Evolutionary conservation across 2,888 invertebrate genomes (phyloP), one percentile per base, ranked within the genome.

Genomic region (Ceriagrion tenellum): DNA sequence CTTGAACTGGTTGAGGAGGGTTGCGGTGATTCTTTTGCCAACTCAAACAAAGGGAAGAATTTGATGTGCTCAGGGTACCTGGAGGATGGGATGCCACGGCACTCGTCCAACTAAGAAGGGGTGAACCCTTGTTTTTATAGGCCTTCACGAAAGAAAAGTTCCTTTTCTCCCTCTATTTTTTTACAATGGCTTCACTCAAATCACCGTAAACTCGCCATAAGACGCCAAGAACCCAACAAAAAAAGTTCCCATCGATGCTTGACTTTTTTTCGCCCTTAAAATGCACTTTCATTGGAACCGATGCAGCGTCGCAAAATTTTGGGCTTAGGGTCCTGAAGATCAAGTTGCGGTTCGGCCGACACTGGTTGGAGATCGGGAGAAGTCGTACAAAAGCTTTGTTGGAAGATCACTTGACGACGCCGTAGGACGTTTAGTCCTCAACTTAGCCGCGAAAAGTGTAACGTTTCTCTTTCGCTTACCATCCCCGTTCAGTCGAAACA

Each of bases 121-220:
- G 18, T 63, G 93, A 69, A 74, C 93, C 93, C 69, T 69, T 93
- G n/a, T 91, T 89, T 93, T 93, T 93, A 93, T 69, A 47, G 93
- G 63, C 47, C 63, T 69, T 35, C 93, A 93, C 40, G 74, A 69
- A 93, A 35, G 35, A 35, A 81, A 35, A 35, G 81, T 47, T 69
- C 47, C n/a, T 55, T 74, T 47, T 47, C 47, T 35, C 12, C 23
- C 47, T 18, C n/a, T 47, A 16, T 47, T 35, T 59, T 47, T 40
- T 47, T 55, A 18, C 26, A 18, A 47, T 69, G 93, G 26, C 93
- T 74, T 69, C 74, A 47, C 69, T 93, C 93, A 81, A 81, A 81
- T 13, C 35, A 8, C 35, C 35, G 13, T 81, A 35, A 81, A 81
- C 81, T 81, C 26, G 81, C 81, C 81, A 81, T 35, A 81, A 81